Conservation (phyloP, 2,888 invertebrate genomes). For the Drosophila lutescens region DNA sequence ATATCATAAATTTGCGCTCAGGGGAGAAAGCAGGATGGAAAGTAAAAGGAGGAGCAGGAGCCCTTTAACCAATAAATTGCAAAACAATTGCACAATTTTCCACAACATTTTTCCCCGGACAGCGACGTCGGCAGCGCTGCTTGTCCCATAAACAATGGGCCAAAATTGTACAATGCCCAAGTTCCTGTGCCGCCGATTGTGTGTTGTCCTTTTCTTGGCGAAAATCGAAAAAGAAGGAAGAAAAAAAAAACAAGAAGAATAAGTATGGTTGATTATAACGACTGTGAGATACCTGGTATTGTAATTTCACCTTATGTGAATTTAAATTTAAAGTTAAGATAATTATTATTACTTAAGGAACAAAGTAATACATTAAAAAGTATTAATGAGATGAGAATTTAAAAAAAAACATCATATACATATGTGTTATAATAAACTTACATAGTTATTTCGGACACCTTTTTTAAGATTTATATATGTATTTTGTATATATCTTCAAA, state of each 20-base stretch:
- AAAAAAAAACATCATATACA: no score
- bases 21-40: conserved; percentile 32
- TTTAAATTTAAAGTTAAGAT: no score
- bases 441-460: no score
- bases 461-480: no score
- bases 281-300: not conserved
- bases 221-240: conserved; percentile 40
- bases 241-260: not conserved
- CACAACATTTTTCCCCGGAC: conserved; percentile 52
- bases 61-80: conserved; percentile 77
- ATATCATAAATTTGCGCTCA: conserved; percentile 61
- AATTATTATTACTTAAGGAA: no score
- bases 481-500: no score
- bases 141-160: conserved; percentile 75
- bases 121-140: conserved; percentile 46
- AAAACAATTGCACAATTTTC: conserved; percentile 79
- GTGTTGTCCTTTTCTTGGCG: conserved; percentile 75
- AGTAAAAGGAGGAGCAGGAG: conserved; percentile 28
- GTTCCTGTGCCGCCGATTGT: conserved; percentile 16
- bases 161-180: conserved; percentile 62
- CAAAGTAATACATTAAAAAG: no score
- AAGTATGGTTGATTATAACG: not conserved
- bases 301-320: not conserved
- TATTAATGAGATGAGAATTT: no score
- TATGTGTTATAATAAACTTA: no score